phyloP scores from a whole-genome alignment of 2,113 vertebrate genomes.

The Colossoma macropomum region DNA sequence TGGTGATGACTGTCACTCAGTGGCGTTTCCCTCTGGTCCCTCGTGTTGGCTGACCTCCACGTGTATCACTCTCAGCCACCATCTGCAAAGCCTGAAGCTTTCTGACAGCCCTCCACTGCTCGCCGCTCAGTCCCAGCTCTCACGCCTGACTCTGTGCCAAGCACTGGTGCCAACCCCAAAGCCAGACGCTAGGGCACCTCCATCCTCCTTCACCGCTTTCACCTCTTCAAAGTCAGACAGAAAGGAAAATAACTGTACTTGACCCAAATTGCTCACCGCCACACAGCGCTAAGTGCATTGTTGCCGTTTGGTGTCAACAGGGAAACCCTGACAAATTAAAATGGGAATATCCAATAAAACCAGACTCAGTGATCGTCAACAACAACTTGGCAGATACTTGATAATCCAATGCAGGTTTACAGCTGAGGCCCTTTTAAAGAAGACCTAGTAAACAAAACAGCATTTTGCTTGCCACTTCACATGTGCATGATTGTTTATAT shows the following conservation, averaged over 20 bases:
- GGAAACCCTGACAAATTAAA: conserved; percentile 41
- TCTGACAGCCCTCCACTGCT: conserved; percentile 23
- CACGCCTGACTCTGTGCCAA: conserved; percentile 44
- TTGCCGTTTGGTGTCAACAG: conserved; percentile 30
- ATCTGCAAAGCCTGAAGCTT: conserved; percentile 55
- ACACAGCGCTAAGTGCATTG: not conserved
- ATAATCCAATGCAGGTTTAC: not conserved
- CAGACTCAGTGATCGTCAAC: not conserved
- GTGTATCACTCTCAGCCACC: conserved; percentile 53
- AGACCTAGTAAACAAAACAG: not conserved
- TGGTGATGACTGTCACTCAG: conserved; percentile 11
- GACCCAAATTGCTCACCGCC: conserved; percentile 36
- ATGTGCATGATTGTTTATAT: too few species aligned
- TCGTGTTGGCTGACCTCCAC: conserved; percentile 58
- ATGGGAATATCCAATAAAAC: conserved; percentile 4
- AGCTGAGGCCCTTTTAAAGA: not conserved
- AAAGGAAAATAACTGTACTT: conserved; percentile 33
- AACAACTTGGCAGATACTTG: not conserved
- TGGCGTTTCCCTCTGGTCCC: conserved; percentile 17
- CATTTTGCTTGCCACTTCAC: too few species aligned
- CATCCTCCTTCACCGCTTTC: conserved; percentile 15
- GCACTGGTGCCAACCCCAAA: conserved; percentile 24
- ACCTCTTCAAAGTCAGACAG: conserved; percentile 27
- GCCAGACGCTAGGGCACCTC: conserved; percentile 31
- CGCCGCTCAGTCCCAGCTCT: conserved; percentile 15